These are phyloP conservation scores for Melanchra persicariae DNA, from an alignment of 2,888 invertebrate species.

Conservation along the genomic window DNA sequence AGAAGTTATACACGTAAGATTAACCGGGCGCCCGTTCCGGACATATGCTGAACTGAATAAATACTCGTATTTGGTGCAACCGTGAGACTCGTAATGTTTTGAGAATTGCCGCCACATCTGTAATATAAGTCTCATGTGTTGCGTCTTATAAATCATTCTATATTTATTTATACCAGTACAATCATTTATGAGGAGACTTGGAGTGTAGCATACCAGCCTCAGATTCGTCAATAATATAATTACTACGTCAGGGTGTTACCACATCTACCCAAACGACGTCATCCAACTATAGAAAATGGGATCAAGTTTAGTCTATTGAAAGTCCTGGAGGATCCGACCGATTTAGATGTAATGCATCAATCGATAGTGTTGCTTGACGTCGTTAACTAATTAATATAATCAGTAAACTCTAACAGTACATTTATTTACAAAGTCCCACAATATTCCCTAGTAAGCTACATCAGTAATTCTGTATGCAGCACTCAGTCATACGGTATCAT, in stretches of 20 bases:
- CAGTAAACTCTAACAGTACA: not conserved
- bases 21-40: constrained; percentile 15
- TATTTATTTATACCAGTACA: constrained; percentile 17
- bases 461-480: constrained; percentile 42
- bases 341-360: not conserved
- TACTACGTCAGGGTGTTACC: not conserved
- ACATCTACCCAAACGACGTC: not conserved
- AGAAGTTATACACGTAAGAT: constrained; percentile 14
- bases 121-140: constrained; percentile 24
- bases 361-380: not conserved
- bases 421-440: constrained; percentile 31
- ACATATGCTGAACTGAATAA: constrained; percentile 24
- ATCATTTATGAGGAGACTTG: not conserved
- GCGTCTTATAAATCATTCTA: constrained; percentile 7
- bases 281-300: not conserved
- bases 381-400: not conserved
- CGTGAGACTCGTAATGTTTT: constrained; percentile 48
- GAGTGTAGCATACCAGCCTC: too few species aligned
- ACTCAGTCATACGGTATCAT: constrained; percentile 49
- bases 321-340: not conserved
- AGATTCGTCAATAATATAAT: not conserved
- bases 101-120: constrained; percentile 42
- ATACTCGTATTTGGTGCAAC: constrained; percentile 59
- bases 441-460: constrained; percentile 25
- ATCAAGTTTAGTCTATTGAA: not conserved